Conservation (phyloP, 64 coral and sea anemone genomes). For the Anthopleura sola region DNA sequence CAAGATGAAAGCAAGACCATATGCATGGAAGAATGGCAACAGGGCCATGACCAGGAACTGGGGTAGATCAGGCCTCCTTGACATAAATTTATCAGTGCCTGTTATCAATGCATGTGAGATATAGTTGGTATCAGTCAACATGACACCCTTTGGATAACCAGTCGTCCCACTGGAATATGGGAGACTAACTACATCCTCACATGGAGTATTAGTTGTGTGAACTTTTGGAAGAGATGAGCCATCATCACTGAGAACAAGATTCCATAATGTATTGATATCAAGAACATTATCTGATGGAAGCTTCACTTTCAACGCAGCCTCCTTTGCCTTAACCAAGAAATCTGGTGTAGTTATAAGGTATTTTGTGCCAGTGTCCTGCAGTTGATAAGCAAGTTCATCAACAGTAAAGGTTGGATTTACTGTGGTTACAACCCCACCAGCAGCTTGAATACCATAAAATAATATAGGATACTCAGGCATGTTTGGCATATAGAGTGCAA, state of each 20-base stretch:
- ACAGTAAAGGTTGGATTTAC: slow-evolving; percentile 24
- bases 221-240: slow-evolving; percentile 54
- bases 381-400: slow-evolving; percentile 51
- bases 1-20: slow-evolving; percentile 52
- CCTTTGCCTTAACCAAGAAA: slow-evolving; percentile 34
- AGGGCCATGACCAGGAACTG: background rate
- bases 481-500: slow-evolving; percentile 60
- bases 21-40: slow-evolving; percentile 64
- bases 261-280: background rate
- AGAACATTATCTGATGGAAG: slow-evolving; percentile 26
- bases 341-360: slow-evolving; percentile 41
- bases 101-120: slow-evolving; percentile 27
- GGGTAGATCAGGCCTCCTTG: background rate
- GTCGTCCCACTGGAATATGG: slow-evolving; percentile 93
- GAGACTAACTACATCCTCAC: slow-evolving; percentile 53
- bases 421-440: slow-evolving; percentile 58
- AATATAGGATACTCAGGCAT: slow-evolving; percentile 56
- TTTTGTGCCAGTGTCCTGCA: slow-evolving; percentile 44
- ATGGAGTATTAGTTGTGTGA: slow-evolving; percentile 47
- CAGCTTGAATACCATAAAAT: slow-evolving; percentile 40
- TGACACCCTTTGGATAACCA: slow-evolving; percentile 80
- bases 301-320: slow-evolving; percentile 14
- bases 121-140: slow-evolving; percentile 46
- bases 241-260: slow-evolving; percentile 25
- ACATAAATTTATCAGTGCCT: slow-evolving; percentile 1